Percentiles rank a stretch among this genome's conserved stretches.
phyloP scores from a whole-genome alignment of 2,888 invertebrate genomes.

The Augochlorella aurata region DNA sequence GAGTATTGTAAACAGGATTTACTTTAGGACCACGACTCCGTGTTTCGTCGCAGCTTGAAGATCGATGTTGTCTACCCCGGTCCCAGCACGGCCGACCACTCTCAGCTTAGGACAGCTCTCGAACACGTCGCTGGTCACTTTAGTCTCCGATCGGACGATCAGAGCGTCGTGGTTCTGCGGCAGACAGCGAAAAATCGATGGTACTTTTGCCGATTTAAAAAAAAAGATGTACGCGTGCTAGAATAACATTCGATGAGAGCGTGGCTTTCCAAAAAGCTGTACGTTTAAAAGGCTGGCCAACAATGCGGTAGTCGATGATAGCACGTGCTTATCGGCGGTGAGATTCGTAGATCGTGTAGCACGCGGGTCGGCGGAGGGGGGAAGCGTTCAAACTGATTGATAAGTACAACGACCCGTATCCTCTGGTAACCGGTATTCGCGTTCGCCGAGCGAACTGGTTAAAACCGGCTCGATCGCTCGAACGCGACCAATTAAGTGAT shows the following conservation, averaged over 20 bases:
- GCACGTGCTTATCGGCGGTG: background rate
- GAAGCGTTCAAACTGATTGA: conserved; percentile 33
- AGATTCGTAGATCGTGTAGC: background rate
- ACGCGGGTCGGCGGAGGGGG: background rate
- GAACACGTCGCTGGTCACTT: conserved; percentile 94
- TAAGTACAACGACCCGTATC: conserved; percentile 72
- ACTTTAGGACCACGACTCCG: conserved; percentile 97
- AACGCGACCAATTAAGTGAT: conserved; percentile 49
- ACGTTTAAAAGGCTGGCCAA: background rate
- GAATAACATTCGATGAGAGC: too few species aligned
- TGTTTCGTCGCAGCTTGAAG: conserved; percentile 91
- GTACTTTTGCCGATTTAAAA: too few species aligned
- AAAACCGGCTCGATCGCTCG: conserved; percentile 61
- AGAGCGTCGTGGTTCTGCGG: conserved; percentile 93
- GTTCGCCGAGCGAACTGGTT: conserved; percentile 65
- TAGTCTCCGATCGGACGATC: conserved; percentile 96
- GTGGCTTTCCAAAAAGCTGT: too few species aligned
- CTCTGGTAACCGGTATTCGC: conserved; percentile 65
- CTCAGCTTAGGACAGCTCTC: conserved; percentile 89
- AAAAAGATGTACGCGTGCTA: too few species aligned
- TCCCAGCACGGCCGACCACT: conserved; percentile 97
- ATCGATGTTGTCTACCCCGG: conserved; percentile 99
- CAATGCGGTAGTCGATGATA: conserved; percentile 8
- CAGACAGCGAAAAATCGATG: background rate
- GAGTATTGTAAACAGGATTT: conserved; percentile 72